phyloP scores from a whole-genome alignment of 2,888 invertebrate species.

The Thera britannica region DNA sequence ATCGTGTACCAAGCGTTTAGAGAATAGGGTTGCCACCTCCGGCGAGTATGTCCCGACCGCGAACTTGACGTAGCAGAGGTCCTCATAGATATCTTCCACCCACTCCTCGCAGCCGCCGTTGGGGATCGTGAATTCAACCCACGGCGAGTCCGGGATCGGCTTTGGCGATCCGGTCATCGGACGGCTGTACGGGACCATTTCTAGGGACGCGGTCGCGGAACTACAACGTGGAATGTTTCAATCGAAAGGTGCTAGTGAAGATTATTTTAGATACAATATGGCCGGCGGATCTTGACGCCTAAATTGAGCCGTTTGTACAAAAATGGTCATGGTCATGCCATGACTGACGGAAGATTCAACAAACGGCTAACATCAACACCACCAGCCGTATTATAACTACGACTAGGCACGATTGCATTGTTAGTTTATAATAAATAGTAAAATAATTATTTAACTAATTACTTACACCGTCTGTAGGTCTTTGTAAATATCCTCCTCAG shows the following conservation, averaged over 20 bases:
- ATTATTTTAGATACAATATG: not conserved
- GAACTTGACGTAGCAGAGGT: slow-evolving; percentile 94
- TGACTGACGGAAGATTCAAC: too few species aligned
- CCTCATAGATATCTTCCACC: slow-evolving; percentile 94
- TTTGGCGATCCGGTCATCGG: slow-evolving; percentile 50
- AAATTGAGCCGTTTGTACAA: too few species aligned
- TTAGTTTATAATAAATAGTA: too few species aligned
- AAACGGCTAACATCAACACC: too few species aligned
- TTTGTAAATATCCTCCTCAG: slow-evolving; percentile 94
- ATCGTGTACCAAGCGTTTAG: slow-evolving; percentile 42
- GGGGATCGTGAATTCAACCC: slow-evolving; percentile 89
- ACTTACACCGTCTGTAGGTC: slow-evolving; percentile 93
- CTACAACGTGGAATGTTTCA: slow-evolving; percentile 50
- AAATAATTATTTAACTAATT: slow-evolving; percentile 33
- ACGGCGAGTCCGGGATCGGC: slow-evolving; percentile 77
- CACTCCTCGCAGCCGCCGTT: slow-evolving; percentile 85
- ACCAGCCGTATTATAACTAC: too few species aligned
- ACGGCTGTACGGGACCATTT: slow-evolving; percentile 58
- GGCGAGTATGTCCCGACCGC: slow-evolving; percentile 83
- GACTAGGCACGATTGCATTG: too few species aligned
- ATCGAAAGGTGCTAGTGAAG: not conserved
- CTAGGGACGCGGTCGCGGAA: slow-evolving; percentile 63
- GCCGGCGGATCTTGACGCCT: too few species aligned
- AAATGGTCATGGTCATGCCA: too few species aligned
- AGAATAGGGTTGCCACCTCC: slow-evolving; percentile 82